Evolutionary conservation across 2,888 invertebrate genomes (phyloP).

Genomic region (Coelopa pilipes): DNA sequence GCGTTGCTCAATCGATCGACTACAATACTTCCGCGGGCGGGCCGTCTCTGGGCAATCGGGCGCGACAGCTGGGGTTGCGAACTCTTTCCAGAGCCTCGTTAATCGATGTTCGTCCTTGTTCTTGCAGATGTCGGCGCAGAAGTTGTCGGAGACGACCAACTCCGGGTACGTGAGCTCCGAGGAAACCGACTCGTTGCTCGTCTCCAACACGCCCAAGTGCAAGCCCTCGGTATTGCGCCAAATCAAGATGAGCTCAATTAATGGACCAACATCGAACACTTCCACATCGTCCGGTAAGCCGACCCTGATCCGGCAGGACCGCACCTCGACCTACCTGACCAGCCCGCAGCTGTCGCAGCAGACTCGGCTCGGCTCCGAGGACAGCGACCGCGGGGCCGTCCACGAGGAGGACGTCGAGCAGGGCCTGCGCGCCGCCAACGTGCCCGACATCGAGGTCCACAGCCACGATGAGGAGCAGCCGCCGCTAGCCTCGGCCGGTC

Average conservation of each 20-base stretch:
- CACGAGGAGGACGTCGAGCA: slow-evolving; percentile 67
- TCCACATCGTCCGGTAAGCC: slow-evolving; percentile 74
- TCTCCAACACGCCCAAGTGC: slow-evolving; percentile 67
- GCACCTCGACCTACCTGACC: slow-evolving; percentile 80
- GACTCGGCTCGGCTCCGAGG: slow-evolving; percentile 81
- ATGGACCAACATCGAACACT: slow-evolving; percentile 61
- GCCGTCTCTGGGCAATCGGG: too few species aligned
- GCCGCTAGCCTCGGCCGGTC: background rate
- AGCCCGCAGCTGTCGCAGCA: slow-evolving; percentile 77
- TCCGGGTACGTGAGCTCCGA: slow-evolving; percentile 81
- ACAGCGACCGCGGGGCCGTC: slow-evolving; percentile 72
- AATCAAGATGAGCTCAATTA: slow-evolving; percentile 62
- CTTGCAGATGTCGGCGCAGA: slow-evolving; percentile 66
- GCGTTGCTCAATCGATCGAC: too few species aligned
- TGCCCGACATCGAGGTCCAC: slow-evolving; percentile 69
- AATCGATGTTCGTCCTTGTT: background rate
- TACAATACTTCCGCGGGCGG: too few species aligned
- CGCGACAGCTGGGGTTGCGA: too few species aligned
- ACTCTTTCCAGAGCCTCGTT: too few species aligned
- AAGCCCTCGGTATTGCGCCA: slow-evolving; percentile 60
- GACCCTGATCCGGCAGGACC: slow-evolving; percentile 86
- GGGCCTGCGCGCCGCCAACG: slow-evolving; percentile 56
- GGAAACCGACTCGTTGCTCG: slow-evolving; percentile 83
- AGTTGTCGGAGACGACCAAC: slow-evolving; percentile 72
- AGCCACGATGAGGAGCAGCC: slow-evolving; percentile 66